A percentile compares a stretch with the other conserved stretches of the same genome.
Conservation (phyloP, 2,113 vertebrate genomes). For the Stegostoma tigrinum region DNA sequence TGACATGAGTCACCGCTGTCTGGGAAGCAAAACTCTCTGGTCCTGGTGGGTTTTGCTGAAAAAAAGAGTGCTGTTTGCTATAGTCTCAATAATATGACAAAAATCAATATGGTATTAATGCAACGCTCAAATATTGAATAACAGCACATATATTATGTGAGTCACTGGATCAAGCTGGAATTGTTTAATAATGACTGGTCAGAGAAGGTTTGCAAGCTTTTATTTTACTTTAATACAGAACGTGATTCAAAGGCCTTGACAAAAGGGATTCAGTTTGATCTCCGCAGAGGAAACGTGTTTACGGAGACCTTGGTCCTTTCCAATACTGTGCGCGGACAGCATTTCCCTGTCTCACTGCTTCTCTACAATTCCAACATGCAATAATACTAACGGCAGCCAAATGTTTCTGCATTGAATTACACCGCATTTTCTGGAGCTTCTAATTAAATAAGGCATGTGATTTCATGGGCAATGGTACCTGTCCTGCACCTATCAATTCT, state of each 20-base stretch:
- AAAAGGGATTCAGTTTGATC: background rate
- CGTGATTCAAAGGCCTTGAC: background rate
- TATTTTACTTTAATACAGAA: slow-evolving; percentile 1
- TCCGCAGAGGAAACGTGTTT: background rate
- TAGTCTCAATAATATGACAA: slow-evolving; percentile 20
- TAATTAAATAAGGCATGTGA: background rate
- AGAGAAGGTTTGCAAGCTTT: slow-evolving; percentile 23
- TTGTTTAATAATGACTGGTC: background rate
- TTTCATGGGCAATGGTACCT: background rate
- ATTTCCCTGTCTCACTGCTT: background rate
- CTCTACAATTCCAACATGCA: background rate
- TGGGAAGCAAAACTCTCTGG: background rate
- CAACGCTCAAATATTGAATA: slow-evolving; percentile 33
- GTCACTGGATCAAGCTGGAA: background rate
- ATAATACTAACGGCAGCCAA: background rate
- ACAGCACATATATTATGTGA: background rate
- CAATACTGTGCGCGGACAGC: background rate
- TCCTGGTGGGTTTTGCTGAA: background rate
- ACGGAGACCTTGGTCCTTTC: background rate
- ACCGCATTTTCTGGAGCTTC: background rate
- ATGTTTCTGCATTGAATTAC: background rate
- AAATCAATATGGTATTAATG: slow-evolving; percentile 35
- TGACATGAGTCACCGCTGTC: background rate
- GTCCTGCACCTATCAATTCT: background rate
- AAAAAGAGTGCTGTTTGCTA: background rate